Conservation (phyloP, 1,140 invertebrate species). For the Euglossa dilemma region DNA sequence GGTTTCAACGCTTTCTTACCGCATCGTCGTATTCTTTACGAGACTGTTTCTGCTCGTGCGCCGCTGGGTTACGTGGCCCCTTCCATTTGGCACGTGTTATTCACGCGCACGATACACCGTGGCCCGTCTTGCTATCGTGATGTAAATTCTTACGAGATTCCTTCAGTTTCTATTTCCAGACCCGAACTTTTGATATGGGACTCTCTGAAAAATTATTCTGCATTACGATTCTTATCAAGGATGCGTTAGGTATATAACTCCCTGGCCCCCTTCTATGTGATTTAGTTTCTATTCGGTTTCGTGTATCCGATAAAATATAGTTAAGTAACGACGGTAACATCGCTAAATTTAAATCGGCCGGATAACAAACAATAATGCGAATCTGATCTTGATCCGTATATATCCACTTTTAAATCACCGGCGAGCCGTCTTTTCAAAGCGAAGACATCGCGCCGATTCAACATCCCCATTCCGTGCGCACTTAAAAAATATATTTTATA, state of each 20-base stretch:
- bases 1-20: slow-evolving; percentile 31
- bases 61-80: slow-evolving; percentile 9
- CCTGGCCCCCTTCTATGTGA: not conserved
- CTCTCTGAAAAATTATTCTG: not conserved
- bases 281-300: not conserved
- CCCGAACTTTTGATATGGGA: too few relatives aligned
- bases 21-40: slow-evolving; percentile 34
- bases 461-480: not conserved
- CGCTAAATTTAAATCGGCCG: too few relatives aligned
- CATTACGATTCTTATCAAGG: not conserved
- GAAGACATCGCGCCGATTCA: not conserved
- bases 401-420: not conserved
- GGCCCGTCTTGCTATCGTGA: not conserved
- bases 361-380: not conserved
- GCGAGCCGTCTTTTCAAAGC: not conserved
- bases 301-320: too few relatives aligned
- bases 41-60: slow-evolving; percentile 2
- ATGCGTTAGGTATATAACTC: too few relatives aligned
- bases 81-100: slow-evolving; percentile 28
- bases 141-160: slow-evolving; percentile 10
- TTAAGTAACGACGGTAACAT: not conserved
- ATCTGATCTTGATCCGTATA: not conserved
- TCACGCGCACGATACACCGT: slow-evolving; percentile 13
- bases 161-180: not conserved
- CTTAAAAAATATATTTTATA: slow-evolving; percentile 38